phyloP scores from a whole-genome alignment of 2,113 vertebrate genomes.

The Lichenostomus cassidix region DNA sequence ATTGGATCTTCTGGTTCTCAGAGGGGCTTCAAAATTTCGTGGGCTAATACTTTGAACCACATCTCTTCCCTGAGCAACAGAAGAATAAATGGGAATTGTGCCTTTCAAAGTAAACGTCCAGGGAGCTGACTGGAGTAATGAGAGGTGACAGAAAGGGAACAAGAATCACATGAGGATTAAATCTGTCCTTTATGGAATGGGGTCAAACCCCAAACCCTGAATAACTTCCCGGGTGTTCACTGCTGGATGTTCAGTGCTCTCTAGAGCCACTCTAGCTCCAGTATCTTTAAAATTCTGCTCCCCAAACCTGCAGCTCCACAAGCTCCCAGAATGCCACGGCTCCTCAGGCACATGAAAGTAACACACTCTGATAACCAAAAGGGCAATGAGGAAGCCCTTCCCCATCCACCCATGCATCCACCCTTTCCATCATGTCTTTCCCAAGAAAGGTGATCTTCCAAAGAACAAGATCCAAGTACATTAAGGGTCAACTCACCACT shows the following conservation, averaged over 20 bases:
- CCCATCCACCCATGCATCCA: background rate
- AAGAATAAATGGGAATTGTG: background rate
- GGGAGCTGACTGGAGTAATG: background rate
- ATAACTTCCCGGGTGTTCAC: fast-evolving
- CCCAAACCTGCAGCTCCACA: background rate
- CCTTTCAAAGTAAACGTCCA: background rate
- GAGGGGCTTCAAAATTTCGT: background rate
- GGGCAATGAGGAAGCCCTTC: background rate
- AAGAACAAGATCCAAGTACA: background rate
- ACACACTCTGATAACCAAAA: fast-evolving
- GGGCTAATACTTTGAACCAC: background rate
- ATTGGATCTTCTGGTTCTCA: background rate
- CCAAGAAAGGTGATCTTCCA: background rate
- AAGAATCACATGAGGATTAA: background rate
- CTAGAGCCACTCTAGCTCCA: background rate
- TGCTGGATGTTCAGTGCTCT: background rate
- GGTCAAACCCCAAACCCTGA: background rate
- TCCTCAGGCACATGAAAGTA: background rate
- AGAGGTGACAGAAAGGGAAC: background rate
- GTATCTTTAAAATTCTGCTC: background rate
- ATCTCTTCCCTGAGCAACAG: background rate
- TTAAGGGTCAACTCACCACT: background rate
- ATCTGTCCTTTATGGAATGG: fast-evolving
- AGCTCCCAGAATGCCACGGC: fast-evolving
- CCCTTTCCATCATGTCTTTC: background rate